Evolutionary conservation across 2,888 invertebrate species (phyloP), one percentile per base, ranked within the genome.

Genomic region (Polymixis lichenea): DNA sequence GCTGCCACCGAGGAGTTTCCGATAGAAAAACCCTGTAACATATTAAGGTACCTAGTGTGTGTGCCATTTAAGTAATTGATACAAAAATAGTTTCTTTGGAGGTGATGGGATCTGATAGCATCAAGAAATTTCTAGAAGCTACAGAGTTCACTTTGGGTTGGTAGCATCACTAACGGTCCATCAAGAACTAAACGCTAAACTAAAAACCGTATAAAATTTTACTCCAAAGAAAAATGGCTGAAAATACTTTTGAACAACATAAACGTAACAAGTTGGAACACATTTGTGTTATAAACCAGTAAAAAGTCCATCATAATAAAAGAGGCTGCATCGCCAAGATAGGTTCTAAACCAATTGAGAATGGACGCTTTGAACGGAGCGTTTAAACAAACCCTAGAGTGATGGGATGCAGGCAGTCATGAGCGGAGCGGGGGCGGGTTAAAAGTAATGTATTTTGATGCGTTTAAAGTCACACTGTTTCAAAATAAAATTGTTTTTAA

Each of bases 311-410:
- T 82, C 66, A 74, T 73, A 84, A 79, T 79, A 86, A 81, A 78
- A 71, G 65, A 61, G 71, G 66, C 87, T 87, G 89, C 85, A 83
- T 28, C 17, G 70, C 53, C 53, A 78, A 85, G 86, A 85, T 80
- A 87, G 64, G 78, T 83, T 73, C 64, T 80, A 80, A 85, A 86
- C 78, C 86, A 78, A 86, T 87, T 78, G 86, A 75, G 83, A 67
- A 75, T 77, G 79, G 88, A 88, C 83, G 86, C 84, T 87, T 84
- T 80, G 83, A 86, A 82, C 86, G 74, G n/a, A 86, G 85, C 84
- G 87, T 83, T 86, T 81, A 85, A 87, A 89, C 88, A 88, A 88
- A 85, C 83, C 71, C 85, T 66, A 56, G 65, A 67, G 64, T 46
- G 64, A 38, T 55, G 61, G 71, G 58, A 65, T 64, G 61, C 25